A percentile compares a stretch with the other conserved stretches of the same genome.
Evolutionary conservation across 1,140 invertebrate genomes (phyloP).

Genomic region (Trichoplusia ni): DNA sequence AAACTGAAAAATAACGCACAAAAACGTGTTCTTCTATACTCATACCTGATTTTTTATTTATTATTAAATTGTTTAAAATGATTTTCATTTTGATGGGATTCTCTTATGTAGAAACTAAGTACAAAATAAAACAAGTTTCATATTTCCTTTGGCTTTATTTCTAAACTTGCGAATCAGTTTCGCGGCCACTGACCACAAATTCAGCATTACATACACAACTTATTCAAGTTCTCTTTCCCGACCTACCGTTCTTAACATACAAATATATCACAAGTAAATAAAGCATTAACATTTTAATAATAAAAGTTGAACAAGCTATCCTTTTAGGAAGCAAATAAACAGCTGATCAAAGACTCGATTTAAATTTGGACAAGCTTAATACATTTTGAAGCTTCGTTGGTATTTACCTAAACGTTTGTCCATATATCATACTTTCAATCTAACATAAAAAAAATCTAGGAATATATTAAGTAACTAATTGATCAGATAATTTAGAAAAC

Average conservation of each 20-base stretch:
- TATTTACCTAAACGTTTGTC: neutral
- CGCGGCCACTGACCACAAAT: conserved; percentile 9
- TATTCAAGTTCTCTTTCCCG: conserved; percentile 1
- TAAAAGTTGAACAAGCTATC: conserved; percentile 1
- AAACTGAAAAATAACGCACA: too few species aligned
- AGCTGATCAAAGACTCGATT: too few species aligned
- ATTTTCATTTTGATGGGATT: too few species aligned
- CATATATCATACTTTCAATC: neutral
- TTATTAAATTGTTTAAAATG: too few species aligned
- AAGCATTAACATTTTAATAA: conserved; percentile 1
- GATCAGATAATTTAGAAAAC: neutral
- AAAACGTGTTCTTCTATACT: too few species aligned
- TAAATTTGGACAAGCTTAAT: neutral
- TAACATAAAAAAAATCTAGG: neutral
- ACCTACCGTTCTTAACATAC: conserved; percentile 5
- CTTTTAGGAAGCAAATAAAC: neutral
- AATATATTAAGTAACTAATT: neutral
- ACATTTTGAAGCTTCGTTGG: too few species aligned
- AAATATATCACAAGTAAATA: conserved; percentile 25
- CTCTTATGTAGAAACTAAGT: too few species aligned
- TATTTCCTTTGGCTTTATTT: conserved; percentile 27
- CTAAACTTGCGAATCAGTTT: conserved; percentile 20
- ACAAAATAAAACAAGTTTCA: neutral
- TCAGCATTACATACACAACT: conserved; percentile 15
- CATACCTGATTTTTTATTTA: too few species aligned